These are phyloP conservation scores for Heliconius ismenius DNA, from an alignment of 2,888 invertebrate species.

Conservation along the genomic window DNA sequence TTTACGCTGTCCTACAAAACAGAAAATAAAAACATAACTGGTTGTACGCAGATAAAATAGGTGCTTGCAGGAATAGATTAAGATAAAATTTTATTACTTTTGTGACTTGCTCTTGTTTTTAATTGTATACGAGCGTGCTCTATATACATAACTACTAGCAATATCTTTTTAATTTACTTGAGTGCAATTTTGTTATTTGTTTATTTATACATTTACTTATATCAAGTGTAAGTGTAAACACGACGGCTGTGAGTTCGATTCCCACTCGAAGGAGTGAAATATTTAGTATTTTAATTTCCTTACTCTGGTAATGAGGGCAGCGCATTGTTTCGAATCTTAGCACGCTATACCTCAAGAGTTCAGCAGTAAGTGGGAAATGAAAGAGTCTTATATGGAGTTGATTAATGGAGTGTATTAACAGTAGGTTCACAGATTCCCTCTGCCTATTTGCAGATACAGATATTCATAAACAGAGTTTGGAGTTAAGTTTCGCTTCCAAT, in stretches of 20 bases:
- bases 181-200: neutral
- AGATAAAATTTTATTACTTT: conserved; percentile 7
- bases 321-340: no score
- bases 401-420: neutral
- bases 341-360: neutral
- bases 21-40: neutral
- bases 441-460: no score
- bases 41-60: neutral
- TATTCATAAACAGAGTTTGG: no score
- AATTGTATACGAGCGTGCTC: neutral
- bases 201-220: neutral
- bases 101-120: conserved; percentile 2
- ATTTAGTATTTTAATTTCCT: neutral
- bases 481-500: no score
- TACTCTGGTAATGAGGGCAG: no score
- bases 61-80: neutral
- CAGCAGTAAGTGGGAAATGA: neutral
- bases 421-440: neutral
- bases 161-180: neutral
- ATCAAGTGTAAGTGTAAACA: neutral
- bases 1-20: neutral
- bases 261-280: neutral
- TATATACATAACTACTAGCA: neutral
- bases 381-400: neutral
- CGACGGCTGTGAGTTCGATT: neutral